Evolutionary conservation across 2,797 vertebrate species (phyloP).

Genomic region (Varecia variegata): DNA sequence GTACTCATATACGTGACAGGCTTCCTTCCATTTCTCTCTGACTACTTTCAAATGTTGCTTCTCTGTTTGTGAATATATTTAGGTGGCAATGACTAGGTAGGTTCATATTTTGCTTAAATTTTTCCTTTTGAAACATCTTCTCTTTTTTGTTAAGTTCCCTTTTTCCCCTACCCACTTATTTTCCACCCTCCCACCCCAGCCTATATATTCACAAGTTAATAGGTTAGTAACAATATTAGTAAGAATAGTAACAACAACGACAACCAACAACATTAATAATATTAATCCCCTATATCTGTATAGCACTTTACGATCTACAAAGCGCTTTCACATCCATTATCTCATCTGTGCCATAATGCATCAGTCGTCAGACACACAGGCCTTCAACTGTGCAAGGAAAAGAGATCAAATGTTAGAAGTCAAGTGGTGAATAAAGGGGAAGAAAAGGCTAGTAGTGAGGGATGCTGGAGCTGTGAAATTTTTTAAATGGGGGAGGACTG

Average conservation of each 20-base stretch:
- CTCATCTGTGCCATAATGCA: conserved; percentile 78
- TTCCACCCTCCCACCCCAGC: conserved; percentile 74
- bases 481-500: neutral
- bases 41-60: conserved; percentile 69
- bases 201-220: conserved; percentile 77
- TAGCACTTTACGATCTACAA: conserved; percentile 77
- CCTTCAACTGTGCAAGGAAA: conserved; percentile 82
- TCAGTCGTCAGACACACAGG: conserved; percentile 82
- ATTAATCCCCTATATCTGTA: conserved; percentile 74
- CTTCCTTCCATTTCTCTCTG: conserved; percentile 72
- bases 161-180: conserved; percentile 68
- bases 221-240: conserved; percentile 75
- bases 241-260: conserved; percentile 78
- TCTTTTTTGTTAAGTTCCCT: conserved; percentile 54
- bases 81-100: conserved; percentile 59
- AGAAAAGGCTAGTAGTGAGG: conserved; percentile 58
- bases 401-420: conserved; percentile 69
- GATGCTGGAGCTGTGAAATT: conserved; percentile 51
- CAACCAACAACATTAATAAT: conserved; percentile 77
- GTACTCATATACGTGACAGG: conserved; percentile 31
- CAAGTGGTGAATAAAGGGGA: conserved; percentile 61
- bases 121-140: conserved; percentile 70
- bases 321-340: conserved; percentile 69
- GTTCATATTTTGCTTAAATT: conserved; percentile 73
- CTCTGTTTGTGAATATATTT: conserved; percentile 29